Conservation (phyloP, 1,140 invertebrate species). For the Bombus sibiricus region DNA sequence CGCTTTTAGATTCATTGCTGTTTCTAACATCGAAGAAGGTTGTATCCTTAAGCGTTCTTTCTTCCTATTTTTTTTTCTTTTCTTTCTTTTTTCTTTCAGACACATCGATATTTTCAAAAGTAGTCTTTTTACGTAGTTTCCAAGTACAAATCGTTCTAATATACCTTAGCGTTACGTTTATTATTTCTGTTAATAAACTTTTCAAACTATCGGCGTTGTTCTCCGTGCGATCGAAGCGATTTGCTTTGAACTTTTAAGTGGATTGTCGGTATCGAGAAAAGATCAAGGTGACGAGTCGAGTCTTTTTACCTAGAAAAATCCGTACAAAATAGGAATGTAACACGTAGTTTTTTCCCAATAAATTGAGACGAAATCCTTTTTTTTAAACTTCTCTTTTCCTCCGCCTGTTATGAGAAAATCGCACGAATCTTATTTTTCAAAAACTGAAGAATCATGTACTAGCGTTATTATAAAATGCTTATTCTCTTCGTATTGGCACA, state of each 20-base stretch:
- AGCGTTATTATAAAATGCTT: conserved; percentile 63
- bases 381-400: not conserved
- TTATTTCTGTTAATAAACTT: not conserved
- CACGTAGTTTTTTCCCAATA: conserved; percentile 35
- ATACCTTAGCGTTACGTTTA: not conserved
- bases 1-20: not conserved
- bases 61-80: not conserved
- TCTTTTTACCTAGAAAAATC: conserved; percentile 64
- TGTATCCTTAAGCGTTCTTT: not conserved
- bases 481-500: conserved; percentile 64
- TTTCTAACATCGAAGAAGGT: not conserved
- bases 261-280: conserved; percentile 15
- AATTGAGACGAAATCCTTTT: not conserved
- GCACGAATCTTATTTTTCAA: conserved; percentile 43
- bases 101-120: not conserved
- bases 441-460: conserved; percentile 47
- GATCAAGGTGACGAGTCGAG: conserved; percentile 41
- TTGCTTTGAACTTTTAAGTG: not conserved
- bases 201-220: not conserved
- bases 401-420: not conserved
- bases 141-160: conserved; percentile 26
- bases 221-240: not conserved
- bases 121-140: not conserved
- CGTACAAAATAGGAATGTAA: conserved; percentile 73
- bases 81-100: not conserved